Conservation (phyloP, 1,140 invertebrate genomes). For the Lasaia peninsularis region DNA sequence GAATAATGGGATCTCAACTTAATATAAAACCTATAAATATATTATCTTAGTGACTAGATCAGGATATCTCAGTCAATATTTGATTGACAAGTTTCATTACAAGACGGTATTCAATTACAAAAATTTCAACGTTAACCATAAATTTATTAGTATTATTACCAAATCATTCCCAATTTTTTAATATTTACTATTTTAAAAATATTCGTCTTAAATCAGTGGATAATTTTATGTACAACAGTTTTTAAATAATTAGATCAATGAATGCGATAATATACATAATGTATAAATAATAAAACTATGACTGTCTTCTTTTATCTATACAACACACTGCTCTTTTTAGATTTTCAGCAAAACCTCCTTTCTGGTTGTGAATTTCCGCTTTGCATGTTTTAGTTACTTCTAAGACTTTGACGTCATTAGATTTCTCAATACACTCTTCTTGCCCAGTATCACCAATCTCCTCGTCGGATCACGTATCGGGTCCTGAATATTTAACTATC, state of each 20-base stretch:
- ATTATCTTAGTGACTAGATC: constrained; percentile 32
- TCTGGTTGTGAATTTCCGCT: constrained; percentile 52
- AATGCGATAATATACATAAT: constrained; percentile 6
- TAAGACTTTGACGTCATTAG: constrained; percentile 34
- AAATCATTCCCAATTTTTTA: too few species aligned
- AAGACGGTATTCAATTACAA: constrained; percentile 8
- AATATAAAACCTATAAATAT: constrained; percentile 5
- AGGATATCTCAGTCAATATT: constrained; percentile 18
- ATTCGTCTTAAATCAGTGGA: background rate
- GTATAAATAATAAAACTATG: constrained; percentile 35
- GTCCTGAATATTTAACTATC: constrained; percentile 69
- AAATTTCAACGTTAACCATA: background rate
- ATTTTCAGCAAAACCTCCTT: constrained; percentile 62
- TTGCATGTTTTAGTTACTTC: constrained; percentile 40
- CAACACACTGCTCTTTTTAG: constrained; percentile 65
- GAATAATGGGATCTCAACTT: constrained; percentile 1
- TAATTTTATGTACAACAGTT: background rate
- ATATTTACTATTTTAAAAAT: too few species aligned
- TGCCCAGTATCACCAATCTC: constrained; percentile 38
- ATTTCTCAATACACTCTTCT: constrained; percentile 50
- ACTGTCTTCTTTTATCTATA: constrained; percentile 61
- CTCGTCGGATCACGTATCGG: constrained; percentile 76
- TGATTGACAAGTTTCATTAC: constrained; percentile 15
- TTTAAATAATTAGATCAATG: background rate
- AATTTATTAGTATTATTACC: too few species aligned